Conservation (phyloP, 2,113 vertebrate species). For the Sinosuthora webbiana region DNA sequence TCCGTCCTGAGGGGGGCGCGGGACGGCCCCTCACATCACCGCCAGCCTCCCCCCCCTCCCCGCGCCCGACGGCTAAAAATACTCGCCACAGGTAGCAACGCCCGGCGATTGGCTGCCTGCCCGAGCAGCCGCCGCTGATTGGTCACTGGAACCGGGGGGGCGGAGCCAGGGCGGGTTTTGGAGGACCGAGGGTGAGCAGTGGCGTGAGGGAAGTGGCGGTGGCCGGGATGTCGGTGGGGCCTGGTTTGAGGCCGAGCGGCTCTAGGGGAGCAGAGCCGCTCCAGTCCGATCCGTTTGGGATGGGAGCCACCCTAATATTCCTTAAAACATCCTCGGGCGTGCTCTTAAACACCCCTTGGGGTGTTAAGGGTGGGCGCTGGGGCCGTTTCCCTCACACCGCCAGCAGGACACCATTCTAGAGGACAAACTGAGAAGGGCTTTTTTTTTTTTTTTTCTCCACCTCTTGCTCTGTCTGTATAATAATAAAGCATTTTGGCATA, state of each 20-base stretch:
- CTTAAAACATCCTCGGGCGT: rapidly evolving
- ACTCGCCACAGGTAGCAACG: constrained; percentile 12
- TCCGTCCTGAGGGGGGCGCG: rapidly evolving
- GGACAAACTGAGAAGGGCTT: not conserved
- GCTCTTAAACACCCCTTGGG: not conserved
- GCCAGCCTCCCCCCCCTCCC: rapidly evolving
- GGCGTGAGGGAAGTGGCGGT: too few species aligned
- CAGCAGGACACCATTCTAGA: not conserved
- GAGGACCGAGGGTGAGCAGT: rapidly evolving
- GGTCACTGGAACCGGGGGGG: not conserved
- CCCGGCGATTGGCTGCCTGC: not conserved
- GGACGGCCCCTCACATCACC: rapidly evolving
- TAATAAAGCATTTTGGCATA: constrained; percentile 19
- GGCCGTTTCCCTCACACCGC: rapidly evolving
- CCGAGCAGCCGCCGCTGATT: not conserved
- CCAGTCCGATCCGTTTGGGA: not conserved
- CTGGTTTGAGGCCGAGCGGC: rapidly evolving
- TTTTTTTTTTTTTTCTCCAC: not conserved
- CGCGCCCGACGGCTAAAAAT: not conserved
- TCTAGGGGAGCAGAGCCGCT: too few species aligned
- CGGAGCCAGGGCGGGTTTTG: not conserved
- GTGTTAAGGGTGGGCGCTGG: rapidly evolving
- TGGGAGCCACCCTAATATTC: rapidly evolving
- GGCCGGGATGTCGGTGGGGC: too few species aligned
- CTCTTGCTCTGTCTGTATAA: not conserved